phyloP scores from a whole-genome alignment of 2,113 vertebrate species.

The Chamaea fasciata region DNA sequence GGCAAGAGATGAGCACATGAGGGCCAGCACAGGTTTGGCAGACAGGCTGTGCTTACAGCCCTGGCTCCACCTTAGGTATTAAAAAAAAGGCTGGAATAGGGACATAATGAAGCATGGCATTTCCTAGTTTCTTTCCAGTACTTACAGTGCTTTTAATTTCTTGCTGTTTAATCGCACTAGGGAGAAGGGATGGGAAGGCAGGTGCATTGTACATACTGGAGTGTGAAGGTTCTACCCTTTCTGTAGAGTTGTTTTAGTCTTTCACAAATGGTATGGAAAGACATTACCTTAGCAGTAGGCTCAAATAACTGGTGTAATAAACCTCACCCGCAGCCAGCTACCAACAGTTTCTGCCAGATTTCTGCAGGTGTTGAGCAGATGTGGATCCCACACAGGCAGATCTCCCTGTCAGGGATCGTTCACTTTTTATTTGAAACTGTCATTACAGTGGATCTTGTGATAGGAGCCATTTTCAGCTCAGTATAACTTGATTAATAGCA shows the following conservation, averaged over 20 bases:
- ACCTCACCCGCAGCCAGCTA: not conserved
- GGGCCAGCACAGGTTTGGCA: not conserved
- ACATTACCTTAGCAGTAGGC: not conserved
- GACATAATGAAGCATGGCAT: not conserved
- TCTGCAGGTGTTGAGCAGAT: not conserved
- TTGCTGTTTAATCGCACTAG: not conserved
- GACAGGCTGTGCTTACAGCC: not conserved
- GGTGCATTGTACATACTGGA: not conserved
- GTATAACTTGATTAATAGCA: not conserved
- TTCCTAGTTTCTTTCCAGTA: not conserved
- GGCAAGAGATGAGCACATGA: not conserved
- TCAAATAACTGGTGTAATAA: not conserved
- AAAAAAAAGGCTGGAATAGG: not conserved
- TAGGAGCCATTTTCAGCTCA: not conserved
- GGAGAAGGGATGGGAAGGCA: not conserved
- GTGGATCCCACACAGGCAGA: not conserved
- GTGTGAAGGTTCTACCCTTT: not conserved
- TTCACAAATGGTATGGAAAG: not conserved
- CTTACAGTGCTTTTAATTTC: not conserved
- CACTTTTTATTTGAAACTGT: accelerated
- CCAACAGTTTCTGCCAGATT: not conserved
- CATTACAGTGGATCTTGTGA: not conserved
- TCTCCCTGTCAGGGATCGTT: accelerated
- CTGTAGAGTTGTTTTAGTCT: not conserved
- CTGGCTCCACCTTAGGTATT: not conserved